These are phyloP conservation scores for Callopanchax toddi DNA, from an alignment of 2,113 vertebrate species.

Conservation along the genomic window DNA sequence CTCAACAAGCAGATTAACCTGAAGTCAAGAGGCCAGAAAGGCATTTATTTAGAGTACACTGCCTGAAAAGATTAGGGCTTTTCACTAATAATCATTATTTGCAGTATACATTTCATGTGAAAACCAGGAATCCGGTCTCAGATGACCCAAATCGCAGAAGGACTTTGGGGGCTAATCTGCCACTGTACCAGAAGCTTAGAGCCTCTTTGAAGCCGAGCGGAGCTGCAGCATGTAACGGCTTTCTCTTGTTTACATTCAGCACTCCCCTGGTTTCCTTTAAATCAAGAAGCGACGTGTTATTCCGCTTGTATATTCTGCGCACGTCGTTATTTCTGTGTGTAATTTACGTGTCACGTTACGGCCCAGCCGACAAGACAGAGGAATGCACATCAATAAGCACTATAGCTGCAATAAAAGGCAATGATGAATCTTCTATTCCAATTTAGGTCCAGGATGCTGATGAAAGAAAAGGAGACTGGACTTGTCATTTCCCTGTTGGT, in stretches of 20 bases:
- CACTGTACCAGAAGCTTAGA: conserved; percentile 38
- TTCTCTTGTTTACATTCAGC: conserved; percentile 25
- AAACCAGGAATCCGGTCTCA: conserved; percentile 28
- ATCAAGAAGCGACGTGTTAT: conserved; percentile 38
- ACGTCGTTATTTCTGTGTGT: conserved; percentile 45
- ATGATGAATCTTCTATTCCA: conserved; percentile 21
- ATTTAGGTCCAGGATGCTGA: conserved; percentile 37
- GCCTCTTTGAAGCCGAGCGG: conserved; percentile 36
- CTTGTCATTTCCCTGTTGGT: conserved; percentile 52
- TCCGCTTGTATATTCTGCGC: conserved; percentile 22
- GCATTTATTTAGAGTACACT: conserved; percentile 65
- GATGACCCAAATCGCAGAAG: conserved; percentile 40
- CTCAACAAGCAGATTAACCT: conserved; percentile 68
- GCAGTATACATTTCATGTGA: conserved; percentile 56
- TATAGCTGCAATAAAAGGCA: conserved; percentile 2
- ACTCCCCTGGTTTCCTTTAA: conserved; percentile 29
- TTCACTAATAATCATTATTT: conserved; percentile 67
- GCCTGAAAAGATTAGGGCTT: conserved; percentile 67
- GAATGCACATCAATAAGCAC: conserved; percentile 28
- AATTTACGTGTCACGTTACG: conserved; percentile 30
- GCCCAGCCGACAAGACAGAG: conserved; percentile 27
- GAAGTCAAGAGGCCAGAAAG: conserved; percentile 47
- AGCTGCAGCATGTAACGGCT: conserved; percentile 12
- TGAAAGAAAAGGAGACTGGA: conserved; percentile 57
- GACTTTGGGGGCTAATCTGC: conserved; percentile 58